phyloP scores from a whole-genome alignment of 2,888 invertebrate genomes.

The Dromius quadrimaculatus region DNA sequence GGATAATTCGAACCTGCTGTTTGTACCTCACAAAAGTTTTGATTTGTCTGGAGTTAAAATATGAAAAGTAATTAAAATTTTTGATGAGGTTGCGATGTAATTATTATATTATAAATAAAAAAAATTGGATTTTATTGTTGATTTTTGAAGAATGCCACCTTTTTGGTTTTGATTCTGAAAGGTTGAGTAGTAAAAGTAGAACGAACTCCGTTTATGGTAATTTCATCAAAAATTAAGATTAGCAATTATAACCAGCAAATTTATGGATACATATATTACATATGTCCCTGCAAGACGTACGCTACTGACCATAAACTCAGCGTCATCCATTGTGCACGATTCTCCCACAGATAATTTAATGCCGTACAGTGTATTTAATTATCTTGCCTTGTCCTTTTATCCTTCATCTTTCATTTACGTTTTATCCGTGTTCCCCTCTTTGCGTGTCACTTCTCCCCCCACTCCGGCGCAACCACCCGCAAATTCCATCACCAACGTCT shows the following conservation, averaged over 20 bases:
- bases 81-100: too few species aligned
- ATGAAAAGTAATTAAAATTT: too few species aligned
- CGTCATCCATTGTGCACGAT: conserved; percentile 36
- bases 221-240: conserved; percentile 15
- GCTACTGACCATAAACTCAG: conserved; percentile 37
- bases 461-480: not conserved
- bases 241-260: conserved; percentile 16
- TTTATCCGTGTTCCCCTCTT: conserved; percentile 43
- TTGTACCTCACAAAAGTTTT: too few species aligned
- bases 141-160: too few species aligned
- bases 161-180: too few species aligned
- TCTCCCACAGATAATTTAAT: conserved; percentile 64
- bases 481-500: not conserved
- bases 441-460: not conserved
- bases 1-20: too few species aligned
- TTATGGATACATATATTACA: conserved; percentile 22
- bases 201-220: too few species aligned
- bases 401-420: conserved; percentile 50
- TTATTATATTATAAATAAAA: too few species aligned
- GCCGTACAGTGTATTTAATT: conserved; percentile 66
- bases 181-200: too few species aligned
- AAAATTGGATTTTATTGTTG: too few species aligned
- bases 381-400: conserved; percentile 54
- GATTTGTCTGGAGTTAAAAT: too few species aligned
- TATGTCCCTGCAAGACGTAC: conserved; percentile 37